phyloP scores from a whole-genome alignment of 2,113 vertebrate species.

The Okapia johnstoni region DNA sequence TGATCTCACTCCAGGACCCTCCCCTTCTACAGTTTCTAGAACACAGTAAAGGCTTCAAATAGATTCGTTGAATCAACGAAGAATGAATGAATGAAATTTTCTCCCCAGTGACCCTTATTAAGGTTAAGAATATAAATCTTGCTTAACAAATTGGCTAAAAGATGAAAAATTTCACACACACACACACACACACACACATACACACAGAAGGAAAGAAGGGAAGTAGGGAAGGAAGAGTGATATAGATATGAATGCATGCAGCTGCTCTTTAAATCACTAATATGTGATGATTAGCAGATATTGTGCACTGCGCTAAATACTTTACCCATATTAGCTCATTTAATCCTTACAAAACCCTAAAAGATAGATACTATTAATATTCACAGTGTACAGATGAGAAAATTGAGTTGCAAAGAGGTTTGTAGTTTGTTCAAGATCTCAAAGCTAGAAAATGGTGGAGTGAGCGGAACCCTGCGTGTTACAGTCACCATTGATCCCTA shows the following conservation, averaged over 20 bases:
- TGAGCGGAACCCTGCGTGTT: not conserved
- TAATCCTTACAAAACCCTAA: not conserved
- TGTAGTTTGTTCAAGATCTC: not conserved
- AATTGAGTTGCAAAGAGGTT: not conserved
- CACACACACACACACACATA: not conserved
- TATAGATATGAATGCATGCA: not conserved
- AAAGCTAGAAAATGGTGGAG: not conserved
- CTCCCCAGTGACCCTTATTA: not conserved
- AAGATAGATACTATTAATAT: not conserved
- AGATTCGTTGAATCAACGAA: not conserved
- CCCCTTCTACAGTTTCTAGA: not conserved
- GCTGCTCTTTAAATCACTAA: not conserved
- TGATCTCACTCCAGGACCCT: not conserved
- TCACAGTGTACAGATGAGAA: not conserved
- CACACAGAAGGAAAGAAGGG: not conserved
- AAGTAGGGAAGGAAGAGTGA: not conserved
- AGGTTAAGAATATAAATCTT: not conserved
- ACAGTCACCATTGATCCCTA: rapidly evolving
- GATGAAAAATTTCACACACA: not conserved
- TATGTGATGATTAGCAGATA: not conserved
- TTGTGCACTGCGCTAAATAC: not conserved
- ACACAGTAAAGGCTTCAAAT: not conserved
- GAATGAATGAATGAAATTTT: not conserved
- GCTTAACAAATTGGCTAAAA: not conserved
- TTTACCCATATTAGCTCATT: not conserved